These are phyloP conservation scores for Crossaster papposus DNA, from an alignment of 53 echinoderm and acorn worm species.

Conservation along the genomic window DNA sequence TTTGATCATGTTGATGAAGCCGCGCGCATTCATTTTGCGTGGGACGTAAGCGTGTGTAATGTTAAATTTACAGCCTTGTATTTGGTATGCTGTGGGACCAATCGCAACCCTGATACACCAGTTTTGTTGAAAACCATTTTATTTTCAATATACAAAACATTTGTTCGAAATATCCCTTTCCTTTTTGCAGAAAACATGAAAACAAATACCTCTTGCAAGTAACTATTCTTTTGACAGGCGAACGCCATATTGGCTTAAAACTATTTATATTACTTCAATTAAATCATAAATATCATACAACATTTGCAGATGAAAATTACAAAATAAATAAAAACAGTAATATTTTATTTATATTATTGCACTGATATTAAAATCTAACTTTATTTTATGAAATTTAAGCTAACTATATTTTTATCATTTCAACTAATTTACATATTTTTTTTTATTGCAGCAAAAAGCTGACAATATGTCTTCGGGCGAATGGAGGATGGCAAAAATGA, in stretches of 20 bases:
- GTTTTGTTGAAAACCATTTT: not conserved
- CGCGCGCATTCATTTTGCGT: not conserved
- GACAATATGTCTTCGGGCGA: slow-evolving; percentile 45
- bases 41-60: not conserved
- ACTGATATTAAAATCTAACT: not conserved
- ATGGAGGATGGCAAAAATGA: slow-evolving; percentile 15
- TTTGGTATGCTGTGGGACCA: not conserved
- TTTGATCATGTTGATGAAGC: not conserved
- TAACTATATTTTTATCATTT: not conserved
- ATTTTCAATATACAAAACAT: not conserved
- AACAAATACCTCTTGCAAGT: slow-evolving; percentile 68
- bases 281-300: not conserved
- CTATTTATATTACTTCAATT: not conserved
- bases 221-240: slow-evolving; percentile 78
- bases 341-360: not conserved
- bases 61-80: not conserved
- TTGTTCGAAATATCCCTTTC: not conserved
- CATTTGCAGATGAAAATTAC: not conserved
- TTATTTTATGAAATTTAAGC: not conserved
- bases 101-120: not conserved
- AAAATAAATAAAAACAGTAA: not conserved
- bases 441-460: slow-evolving; percentile 47
- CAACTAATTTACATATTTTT: slow-evolving; percentile 50
- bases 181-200: not conserved
- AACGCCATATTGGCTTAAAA: slow-evolving; percentile 67